Conservation (phyloP, 2,888 invertebrate species). For the Epinotia brunnichana region DNA sequence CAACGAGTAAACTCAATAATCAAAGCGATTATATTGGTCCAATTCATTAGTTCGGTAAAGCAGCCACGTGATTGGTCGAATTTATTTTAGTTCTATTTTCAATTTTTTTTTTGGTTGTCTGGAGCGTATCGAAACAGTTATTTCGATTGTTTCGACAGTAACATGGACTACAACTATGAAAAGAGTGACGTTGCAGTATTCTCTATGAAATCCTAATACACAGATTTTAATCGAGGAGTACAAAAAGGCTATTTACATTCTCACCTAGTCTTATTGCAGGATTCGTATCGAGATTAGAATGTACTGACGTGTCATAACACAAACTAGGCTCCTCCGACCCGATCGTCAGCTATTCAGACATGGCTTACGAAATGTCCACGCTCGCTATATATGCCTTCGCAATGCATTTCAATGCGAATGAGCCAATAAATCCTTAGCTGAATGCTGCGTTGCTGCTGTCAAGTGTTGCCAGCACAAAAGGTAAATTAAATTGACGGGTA, state of each 20-base stretch:
- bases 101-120: too few relatives aligned
- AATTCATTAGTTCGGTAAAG: too few relatives aligned
- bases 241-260: background rate
- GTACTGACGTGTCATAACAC: background rate
- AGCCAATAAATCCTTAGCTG: constrained; percentile 54
- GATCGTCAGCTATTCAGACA: background rate
- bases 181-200: too few relatives aligned
- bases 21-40: too few relatives aligned
- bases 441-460: constrained; percentile 64
- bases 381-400: constrained; percentile 45
- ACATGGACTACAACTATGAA: too few relatives aligned
- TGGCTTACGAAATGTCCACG: constrained; percentile 27
- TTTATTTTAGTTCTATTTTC: too few relatives aligned
- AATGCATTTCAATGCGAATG: constrained; percentile 58
- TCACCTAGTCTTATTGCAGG: background rate
- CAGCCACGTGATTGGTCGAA: too few relatives aligned
- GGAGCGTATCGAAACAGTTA: too few relatives aligned
- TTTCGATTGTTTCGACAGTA: too few relatives aligned
- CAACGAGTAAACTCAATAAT: too few relatives aligned
- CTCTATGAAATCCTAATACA: too few relatives aligned
- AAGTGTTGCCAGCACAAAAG: constrained; percentile 28
- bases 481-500: background rate
- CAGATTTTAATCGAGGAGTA: too few relatives aligned
- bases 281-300: background rate
- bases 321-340: background rate